Evolutionary conservation across 2,797 vertebrate genomes (phyloP).

Genomic region (Leptoclinus maculatus): DNA sequence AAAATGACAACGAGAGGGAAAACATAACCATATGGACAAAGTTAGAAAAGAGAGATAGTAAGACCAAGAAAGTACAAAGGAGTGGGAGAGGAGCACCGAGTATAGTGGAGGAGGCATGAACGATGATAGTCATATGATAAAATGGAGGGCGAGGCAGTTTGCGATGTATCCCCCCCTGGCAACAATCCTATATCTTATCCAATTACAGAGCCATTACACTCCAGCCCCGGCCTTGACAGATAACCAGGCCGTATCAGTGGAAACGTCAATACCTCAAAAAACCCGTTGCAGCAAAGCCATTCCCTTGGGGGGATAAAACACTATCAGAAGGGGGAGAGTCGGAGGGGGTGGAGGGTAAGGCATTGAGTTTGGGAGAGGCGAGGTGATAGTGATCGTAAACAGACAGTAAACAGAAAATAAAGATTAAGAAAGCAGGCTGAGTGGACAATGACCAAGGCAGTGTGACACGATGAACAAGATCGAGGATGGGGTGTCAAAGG

Average conservation of each 20-base stretch:
- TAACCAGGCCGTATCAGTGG: conserved; percentile 77
- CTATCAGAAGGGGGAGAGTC: conserved; percentile 48
- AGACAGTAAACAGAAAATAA: conserved; percentile 51
- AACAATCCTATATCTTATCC: conserved; percentile 81
- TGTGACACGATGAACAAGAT: conserved; percentile 44
- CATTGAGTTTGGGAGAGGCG: conserved; percentile 13
- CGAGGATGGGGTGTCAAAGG: conserved; percentile 23
- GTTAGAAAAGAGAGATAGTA: conserved; percentile 14
- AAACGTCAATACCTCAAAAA: conserved; percentile 83
- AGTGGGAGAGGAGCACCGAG: conserved; percentile 23
- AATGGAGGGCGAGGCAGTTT: conserved; percentile 58
- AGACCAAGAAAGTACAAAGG: conserved; percentile 11
- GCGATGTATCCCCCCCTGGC: conserved; percentile 48
- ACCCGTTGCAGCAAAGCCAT: conserved; percentile 63
- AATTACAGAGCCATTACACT: conserved; percentile 83
- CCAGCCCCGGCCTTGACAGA: conserved; percentile 70
- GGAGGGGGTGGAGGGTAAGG: conserved; percentile 13
- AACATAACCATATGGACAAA: conserved; percentile 15
- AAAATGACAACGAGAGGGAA: conserved; percentile 40
- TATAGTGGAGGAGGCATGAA: conserved; percentile 22
- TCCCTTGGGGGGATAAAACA: conserved; percentile 60
- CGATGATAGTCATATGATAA: conserved; percentile 69
- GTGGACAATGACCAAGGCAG: conserved; percentile 41
- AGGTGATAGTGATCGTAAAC: conserved; percentile 62
- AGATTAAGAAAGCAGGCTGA: conserved; percentile 61